Percentiles rank a stretch among this genome's conserved stretches.
phyloP scores from a whole-genome alignment of 2,888 invertebrate species.

The Adelognathus sp. region DNA sequence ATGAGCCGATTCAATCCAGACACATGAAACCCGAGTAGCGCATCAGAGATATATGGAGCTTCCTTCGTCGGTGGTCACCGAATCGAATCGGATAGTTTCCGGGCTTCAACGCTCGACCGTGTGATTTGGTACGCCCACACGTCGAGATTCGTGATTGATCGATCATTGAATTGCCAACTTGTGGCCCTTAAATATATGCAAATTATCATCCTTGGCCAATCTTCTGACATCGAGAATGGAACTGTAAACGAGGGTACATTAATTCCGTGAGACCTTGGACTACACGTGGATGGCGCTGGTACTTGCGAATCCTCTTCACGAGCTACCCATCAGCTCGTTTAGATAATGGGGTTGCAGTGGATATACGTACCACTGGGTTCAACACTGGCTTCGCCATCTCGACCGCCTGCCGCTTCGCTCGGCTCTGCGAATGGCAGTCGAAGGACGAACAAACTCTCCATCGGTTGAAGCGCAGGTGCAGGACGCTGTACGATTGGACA shows the following conservation, averaged over 20 bases:
- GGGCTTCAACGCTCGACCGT: neutral
- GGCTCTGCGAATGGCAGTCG: slow-evolving; percentile 37
- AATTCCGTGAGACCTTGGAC: slow-evolving; percentile 16
- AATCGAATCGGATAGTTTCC: slow-evolving; percentile 20
- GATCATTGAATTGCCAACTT: neutral
- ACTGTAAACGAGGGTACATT: neutral
- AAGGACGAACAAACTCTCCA: slow-evolving; percentile 37
- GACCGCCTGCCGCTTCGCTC: slow-evolving; percentile 3
- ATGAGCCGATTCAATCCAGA: slow-evolving; percentile 19
- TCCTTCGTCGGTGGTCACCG: neutral
- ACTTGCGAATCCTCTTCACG: slow-evolving; percentile 19
- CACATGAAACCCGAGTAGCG: slow-evolving; percentile 3
- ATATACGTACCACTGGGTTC: neutral
- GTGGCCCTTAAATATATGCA: neutral
- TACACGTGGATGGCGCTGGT: neutral
- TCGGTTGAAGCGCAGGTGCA: slow-evolving; percentile 31
- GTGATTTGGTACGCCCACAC: neutral
- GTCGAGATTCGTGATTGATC: neutral
- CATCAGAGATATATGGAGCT: neutral
- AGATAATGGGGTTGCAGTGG: neutral
- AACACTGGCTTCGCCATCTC: slow-evolving; percentile 6
- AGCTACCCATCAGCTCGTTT: slow-evolving; percentile 13
- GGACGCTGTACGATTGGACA: slow-evolving; percentile 15
- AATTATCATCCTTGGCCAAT: neutral
- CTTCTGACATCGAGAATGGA: neutral